Base-by-base conservation (phyloP, 2,797 vertebrate species). In the Loris lydekkerianus region DNA sequence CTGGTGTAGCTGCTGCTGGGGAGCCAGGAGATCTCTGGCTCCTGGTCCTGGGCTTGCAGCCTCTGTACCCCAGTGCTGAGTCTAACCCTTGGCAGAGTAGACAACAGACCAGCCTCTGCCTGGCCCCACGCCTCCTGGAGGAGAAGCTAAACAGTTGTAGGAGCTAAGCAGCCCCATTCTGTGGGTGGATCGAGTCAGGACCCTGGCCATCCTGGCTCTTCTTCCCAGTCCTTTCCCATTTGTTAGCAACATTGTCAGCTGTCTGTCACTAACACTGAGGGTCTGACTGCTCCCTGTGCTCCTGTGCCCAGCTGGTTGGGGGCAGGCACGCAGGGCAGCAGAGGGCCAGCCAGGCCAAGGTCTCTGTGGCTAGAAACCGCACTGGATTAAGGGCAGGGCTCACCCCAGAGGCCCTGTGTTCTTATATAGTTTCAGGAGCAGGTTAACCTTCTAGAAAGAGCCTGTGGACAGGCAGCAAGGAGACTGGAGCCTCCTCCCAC, bases 391-490 rank as follows among this genome's bases (percentile, higher is more conserved):
- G 49, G 56, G 23, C 21, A n/a, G 14, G 27, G 40, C 69, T 67
- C 40, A 25, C 61, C 49, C 53, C 56, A 2, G n/a, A 93, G 31
- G 13, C 40, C 40, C 29, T 2, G 0, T 23, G 21, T 53, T 81
- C 17, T 43, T 21, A 10, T 2, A 70, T 65, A 15, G 6, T 37
- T 25, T 5, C 31, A 49, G 25, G 15, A 0, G 0, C 67, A n/a
- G 37, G 49, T 3, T 56, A 6, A 14, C 43, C 1, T 61, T 37
- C 21, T 70, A 7, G 37, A 31, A 61, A 5, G 63, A 58, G 37
- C 13, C 2, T 4, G 15, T 67, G 70, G 49, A 34, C 3, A 21
- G 4, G 0, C 43, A 4, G 69, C 2, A 23, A 67, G 37, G 4
- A 10, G 27, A 43, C 6, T 0, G 3, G 10, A 21, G 6, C 46